These are phyloP conservation scores for Lamellibrachia luymesi DNA, from an alignment of 1,140 invertebrate species.

Conservation along the genomic window DNA sequence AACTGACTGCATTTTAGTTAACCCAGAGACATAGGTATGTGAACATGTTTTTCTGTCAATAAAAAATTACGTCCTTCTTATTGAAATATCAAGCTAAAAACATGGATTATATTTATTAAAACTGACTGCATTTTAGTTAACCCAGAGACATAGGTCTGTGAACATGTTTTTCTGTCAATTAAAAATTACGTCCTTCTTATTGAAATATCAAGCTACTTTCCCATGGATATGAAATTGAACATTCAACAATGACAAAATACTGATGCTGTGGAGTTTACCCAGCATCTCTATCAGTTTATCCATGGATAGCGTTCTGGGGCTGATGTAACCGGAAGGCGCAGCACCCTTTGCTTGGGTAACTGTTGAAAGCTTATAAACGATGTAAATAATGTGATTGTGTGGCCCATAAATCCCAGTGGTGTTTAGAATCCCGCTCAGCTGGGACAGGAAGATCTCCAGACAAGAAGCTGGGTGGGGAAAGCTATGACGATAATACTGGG, in stretches of 20 bases:
- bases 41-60: too few relatives aligned
- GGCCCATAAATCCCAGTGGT: neutral
- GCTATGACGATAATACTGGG: neutral
- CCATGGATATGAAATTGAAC: neutral
- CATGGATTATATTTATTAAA: neutral
- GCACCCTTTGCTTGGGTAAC: neutral
- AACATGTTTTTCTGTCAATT: too few relatives aligned
- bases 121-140: neutral
- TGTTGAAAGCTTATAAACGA: conserved; percentile 5
- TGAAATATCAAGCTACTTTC: neutral
- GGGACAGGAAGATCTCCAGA: neutral
- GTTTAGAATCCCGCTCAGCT: conserved; percentile 3
- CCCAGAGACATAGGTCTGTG: neutral
- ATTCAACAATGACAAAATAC: neutral
- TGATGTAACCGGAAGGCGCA: neutral
- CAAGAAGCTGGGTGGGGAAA: neutral
- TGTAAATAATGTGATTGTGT: conserved; percentile 1
- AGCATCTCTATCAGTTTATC: neutral
- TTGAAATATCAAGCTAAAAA: neutral
- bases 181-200: neutral
- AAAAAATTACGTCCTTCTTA: too few relatives aligned
- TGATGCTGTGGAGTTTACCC: neutral
- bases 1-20: neutral
- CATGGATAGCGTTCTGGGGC: neutral
- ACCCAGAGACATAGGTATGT: too few relatives aligned